A percentile compares a stretch with the other conserved stretches of the same genome.
phyloP scores from a whole-genome alignment of 2,797 vertebrate species.

The Heliangelus exortis region DNA sequence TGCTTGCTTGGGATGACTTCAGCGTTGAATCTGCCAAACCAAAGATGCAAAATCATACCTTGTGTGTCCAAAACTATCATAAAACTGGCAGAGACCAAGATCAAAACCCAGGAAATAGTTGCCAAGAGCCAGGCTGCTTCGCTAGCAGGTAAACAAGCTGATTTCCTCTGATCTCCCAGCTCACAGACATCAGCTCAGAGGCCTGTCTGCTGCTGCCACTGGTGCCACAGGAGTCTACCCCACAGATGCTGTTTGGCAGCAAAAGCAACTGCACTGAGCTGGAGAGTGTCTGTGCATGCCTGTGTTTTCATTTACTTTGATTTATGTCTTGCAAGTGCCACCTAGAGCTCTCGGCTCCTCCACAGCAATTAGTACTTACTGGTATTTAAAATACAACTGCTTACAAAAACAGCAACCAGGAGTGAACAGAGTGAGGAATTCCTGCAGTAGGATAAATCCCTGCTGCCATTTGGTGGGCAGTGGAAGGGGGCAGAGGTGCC shows the following conservation, averaged over 20 bases:
- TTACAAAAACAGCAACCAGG: neutral
- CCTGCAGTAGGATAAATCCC: neutral
- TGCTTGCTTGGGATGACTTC: slow-evolving; percentile 39
- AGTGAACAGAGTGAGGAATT: neutral
- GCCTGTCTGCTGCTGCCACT: neutral
- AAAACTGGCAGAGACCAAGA: neutral
- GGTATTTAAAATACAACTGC: neutral
- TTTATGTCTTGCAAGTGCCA: neutral
- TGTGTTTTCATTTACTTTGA: neutral
- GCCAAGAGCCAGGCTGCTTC: slow-evolving; percentile 17
- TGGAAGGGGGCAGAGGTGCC: neutral
- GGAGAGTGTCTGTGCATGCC: neutral
- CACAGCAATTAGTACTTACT: neutral
- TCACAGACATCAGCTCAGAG: neutral
- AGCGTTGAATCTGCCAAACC: neutral
- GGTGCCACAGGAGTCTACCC: neutral
- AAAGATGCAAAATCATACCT: slow-evolving; percentile 24
- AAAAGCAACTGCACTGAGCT: neutral
- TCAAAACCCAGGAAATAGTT: slow-evolving; percentile 36
- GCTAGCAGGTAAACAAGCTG: slow-evolving; percentile 45
- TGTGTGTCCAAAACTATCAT: neutral
- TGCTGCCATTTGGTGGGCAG: neutral
- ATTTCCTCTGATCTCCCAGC: neutral
- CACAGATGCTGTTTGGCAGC: neutral
- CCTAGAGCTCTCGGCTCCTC: neutral